Conservation (phyloP, 2,888 invertebrate genomes). For the Oscheius onirici region DNA sequence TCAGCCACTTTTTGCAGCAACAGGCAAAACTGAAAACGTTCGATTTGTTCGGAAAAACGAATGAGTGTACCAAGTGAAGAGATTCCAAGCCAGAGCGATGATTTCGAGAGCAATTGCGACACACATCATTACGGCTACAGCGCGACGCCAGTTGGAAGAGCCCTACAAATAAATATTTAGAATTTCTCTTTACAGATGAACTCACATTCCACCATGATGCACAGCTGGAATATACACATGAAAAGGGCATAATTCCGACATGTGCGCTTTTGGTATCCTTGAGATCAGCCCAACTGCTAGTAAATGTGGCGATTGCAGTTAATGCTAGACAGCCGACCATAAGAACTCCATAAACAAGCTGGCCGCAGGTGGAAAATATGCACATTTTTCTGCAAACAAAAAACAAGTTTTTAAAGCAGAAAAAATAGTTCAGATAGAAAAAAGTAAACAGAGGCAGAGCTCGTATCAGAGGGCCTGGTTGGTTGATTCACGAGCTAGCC, state of each 20-base stretch:
- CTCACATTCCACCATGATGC: conserved; percentile 28
- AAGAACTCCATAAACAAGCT: conserved; percentile 53
- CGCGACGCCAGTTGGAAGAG: background rate
- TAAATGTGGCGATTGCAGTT: conserved; percentile 47
- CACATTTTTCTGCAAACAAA: conserved; percentile 20
- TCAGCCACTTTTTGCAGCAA: conserved; percentile 55
- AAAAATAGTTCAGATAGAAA: background rate
- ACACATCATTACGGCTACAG: conserved; percentile 42
- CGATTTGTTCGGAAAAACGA: background rate
- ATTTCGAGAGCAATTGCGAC: conserved; percentile 40
- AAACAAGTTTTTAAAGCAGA: background rate
- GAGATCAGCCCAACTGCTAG: conserved; percentile 35
- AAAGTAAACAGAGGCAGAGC: background rate
- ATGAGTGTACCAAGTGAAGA: conserved; percentile 38
- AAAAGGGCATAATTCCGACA: conserved; percentile 27
- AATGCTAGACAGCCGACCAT: conserved; percentile 48
- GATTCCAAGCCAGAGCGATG: conserved; percentile 48
- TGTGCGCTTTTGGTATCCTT: background rate
- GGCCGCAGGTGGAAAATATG: conserved; percentile 44
- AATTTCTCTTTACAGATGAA: background rate
- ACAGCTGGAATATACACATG: conserved; percentile 13
- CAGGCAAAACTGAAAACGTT: conserved; percentile 39
- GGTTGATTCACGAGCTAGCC: conserved; percentile 17
- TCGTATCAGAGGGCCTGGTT: conserved; percentile 1
- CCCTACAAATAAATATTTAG: background rate